Evolutionary conservation across 2,113 vertebrate species (phyloP).

Genomic region (Vanacampus margaritifer): DNA sequence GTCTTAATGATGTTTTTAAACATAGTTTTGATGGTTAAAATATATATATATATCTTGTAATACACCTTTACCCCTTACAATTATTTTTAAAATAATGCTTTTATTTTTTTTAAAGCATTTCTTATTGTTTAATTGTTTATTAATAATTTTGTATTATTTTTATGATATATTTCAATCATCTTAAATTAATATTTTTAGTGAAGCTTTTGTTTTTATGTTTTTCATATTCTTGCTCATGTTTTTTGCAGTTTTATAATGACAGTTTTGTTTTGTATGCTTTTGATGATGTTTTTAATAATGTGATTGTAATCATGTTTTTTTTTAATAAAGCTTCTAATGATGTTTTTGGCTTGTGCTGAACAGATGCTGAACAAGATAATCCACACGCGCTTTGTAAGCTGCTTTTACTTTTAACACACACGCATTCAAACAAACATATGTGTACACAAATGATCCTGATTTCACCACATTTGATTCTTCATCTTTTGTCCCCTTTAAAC

Average conservation of each 20-base stretch:
- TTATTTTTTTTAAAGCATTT: not conserved
- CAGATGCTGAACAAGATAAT: conserved; percentile 39
- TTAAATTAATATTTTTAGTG: not conserved
- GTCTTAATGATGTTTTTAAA: no score
- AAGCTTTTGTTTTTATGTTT: not conserved
- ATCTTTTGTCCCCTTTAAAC: not conserved
- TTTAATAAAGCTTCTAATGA: conserved; percentile 3
- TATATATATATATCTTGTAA: no score
- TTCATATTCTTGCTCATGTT: not conserved
- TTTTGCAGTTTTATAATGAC: not conserved
- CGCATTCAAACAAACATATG: not conserved
- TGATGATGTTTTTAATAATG: not conserved
- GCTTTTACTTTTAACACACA: conserved; percentile 21
- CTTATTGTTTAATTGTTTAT: not conserved
- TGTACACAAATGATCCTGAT: not conserved
- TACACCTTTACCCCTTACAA: no score
- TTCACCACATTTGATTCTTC: not conserved
- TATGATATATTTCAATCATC: not conserved
- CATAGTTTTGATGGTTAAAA: no score
- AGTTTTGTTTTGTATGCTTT: not conserved
- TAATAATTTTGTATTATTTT: not conserved
- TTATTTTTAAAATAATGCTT: no score
- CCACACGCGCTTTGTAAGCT: conserved; percentile 34
- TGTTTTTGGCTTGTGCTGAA: conserved; percentile 23
- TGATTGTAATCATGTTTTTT: not conserved